Evolutionary conservation across 2,888 invertebrate species (phyloP).

Genomic region (Pteria penguin): DNA sequence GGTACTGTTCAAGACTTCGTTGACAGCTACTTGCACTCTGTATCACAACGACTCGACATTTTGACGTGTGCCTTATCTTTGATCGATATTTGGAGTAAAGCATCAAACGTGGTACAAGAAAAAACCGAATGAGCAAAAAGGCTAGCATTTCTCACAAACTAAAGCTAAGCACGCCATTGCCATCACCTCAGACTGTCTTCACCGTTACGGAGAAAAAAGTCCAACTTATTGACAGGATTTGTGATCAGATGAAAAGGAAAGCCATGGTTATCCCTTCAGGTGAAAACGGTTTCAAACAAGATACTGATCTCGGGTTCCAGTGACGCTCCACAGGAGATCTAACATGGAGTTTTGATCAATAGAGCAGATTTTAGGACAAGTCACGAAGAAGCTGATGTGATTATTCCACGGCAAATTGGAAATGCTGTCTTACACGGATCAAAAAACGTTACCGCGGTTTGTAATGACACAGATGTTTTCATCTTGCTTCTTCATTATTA

Average conservation of each 20-base stretch:
- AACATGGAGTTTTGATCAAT: no score
- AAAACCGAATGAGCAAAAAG: constrained; percentile 9
- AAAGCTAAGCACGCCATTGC: constrained; percentile 35
- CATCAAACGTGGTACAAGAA: constrained; percentile 41
- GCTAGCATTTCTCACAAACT: constrained; percentile 27
- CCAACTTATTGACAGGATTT: constrained; percentile 49
- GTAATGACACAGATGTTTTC: constrained; percentile 41
- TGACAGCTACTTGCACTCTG: no score
- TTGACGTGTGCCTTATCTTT: constrained; percentile 35
- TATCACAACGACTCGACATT: no score
- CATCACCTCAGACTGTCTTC: constrained; percentile 42
- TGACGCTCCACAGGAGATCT: background rate
- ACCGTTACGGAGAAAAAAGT: constrained; percentile 45
- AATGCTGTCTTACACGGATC: no score
- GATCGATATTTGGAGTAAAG: constrained; percentile 43
- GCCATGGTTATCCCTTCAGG: no score
- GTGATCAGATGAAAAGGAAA: constrained; percentile 20
- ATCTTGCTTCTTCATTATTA: constrained; percentile 29
- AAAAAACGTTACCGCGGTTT: constrained; percentile 13
- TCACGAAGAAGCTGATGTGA: constrained; percentile 51
- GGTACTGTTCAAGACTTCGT: constrained; percentile 43
- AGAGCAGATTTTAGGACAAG: constrained; percentile 41
- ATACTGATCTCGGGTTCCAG: background rate
- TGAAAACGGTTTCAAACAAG: background rate
- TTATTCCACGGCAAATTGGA: constrained; percentile 41